These are phyloP conservation scores for Tolmerus cingulatus DNA, from an alignment of 2,888 invertebrate genomes.

Conservation along the genomic window DNA sequence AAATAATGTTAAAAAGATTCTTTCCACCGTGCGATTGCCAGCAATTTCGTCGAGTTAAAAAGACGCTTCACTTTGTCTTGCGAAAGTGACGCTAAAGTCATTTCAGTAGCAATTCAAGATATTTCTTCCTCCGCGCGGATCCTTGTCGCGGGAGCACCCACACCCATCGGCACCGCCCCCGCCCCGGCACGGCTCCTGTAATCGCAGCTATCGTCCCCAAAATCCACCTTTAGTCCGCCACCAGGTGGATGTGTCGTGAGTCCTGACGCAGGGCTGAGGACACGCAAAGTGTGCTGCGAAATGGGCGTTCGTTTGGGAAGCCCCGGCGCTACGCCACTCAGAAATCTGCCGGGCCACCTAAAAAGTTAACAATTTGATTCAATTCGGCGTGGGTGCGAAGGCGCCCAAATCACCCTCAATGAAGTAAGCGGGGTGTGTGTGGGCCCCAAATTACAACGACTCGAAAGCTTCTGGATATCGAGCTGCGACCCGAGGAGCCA, in stretches of 20 bases:
- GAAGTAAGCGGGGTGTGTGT: constrained; percentile 2
- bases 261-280: not conserved
- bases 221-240: not conserved
- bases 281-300: constrained; percentile 21
- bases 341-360: not conserved
- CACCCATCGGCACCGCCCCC: not conserved
- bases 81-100: not conserved
- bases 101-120: constrained; percentile 15
- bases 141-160: not conserved
- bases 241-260: not conserved
- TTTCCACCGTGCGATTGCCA: not conserved
- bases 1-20: not conserved
- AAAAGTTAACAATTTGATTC: constrained; percentile 37
- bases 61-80: not conserved
- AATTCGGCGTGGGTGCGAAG: not conserved
- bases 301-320: not conserved
- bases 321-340: not conserved
- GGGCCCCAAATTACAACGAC: constrained; percentile 15
- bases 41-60: not conserved
- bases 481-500: constrained; percentile 1
- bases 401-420: constrained; percentile 22
- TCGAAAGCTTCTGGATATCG: constrained; percentile 31
- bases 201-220: constrained; percentile 2
- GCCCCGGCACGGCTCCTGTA: not conserved
- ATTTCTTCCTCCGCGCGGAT: not conserved